Evolutionary conservation across 2,888 invertebrate species (phyloP).

Genomic region (Pelosia muscerda): DNA sequence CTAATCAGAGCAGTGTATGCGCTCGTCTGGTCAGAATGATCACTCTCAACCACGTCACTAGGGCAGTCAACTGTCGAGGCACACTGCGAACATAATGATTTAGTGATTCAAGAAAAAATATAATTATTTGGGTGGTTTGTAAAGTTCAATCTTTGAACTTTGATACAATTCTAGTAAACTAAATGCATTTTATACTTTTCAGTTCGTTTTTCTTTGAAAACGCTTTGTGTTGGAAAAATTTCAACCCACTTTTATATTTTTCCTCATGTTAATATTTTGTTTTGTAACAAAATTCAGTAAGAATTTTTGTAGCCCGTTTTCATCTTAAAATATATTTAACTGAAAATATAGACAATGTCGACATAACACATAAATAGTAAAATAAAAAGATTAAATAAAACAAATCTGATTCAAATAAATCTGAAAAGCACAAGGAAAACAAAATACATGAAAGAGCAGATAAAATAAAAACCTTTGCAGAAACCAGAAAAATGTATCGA

Average conservation of each 20-base stretch:
- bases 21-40: neutral
- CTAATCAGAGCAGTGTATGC: neutral
- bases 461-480: neutral
- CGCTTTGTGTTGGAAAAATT: neutral
- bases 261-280: neutral
- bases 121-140: neutral
- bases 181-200: neutral
- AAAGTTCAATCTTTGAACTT: neutral
- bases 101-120: neutral
- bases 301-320: neutral
- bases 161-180: neutral
- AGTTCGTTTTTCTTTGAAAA: neutral
- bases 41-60: neutral
- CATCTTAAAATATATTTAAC: neutral
- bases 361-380: neutral
- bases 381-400: neutral
- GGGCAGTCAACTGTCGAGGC: neutral
- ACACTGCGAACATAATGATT: conserved; percentile 1
- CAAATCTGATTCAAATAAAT: neutral
- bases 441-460: neutral
- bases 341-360: neutral
- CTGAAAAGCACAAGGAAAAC: neutral
- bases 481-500: neutral
- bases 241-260: conserved; percentile 1
- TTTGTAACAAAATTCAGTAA: neutral